phyloP scores from a whole-genome alignment of 2,888 invertebrate genomes.

The Macrophya alboannulata region DNA sequence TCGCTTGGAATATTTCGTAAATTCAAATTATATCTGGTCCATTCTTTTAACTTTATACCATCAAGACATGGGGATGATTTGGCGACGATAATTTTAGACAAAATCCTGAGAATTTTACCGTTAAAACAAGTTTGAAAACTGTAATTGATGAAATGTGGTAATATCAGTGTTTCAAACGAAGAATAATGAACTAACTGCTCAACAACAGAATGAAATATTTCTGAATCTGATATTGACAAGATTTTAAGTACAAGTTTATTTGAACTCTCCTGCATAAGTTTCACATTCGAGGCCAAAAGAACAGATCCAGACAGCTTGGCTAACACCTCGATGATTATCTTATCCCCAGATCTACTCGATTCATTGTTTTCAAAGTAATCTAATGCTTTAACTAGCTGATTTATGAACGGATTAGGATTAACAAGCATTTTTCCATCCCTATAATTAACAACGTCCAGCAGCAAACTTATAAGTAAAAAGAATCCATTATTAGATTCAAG shows the following conservation, averaged over 20 bases:
- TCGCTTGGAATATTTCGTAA: slow-evolving; percentile 73
- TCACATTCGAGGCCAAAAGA: slow-evolving; percentile 82
- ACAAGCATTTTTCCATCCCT: slow-evolving; percentile 85
- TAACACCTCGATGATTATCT: slow-evolving; percentile 64
- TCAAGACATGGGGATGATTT: slow-evolving; percentile 86
- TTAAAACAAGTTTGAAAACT: slow-evolving; percentile 83
- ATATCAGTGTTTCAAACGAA: slow-evolving; percentile 88
- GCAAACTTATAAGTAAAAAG: slow-evolving; percentile 81
- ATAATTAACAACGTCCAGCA: slow-evolving; percentile 84
- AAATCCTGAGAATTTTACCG: slow-evolving; percentile 82
- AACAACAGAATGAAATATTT: slow-evolving; percentile 85
- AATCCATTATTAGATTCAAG: slow-evolving; percentile 62
- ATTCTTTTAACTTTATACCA: slow-evolving; percentile 83
- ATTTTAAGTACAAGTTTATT: slow-evolving; percentile 86
- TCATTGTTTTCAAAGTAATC: slow-evolving; percentile 65
- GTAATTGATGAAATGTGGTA: slow-evolving; percentile 86
- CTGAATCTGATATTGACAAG: slow-evolving; percentile 82
- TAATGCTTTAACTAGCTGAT: slow-evolving; percentile 78
- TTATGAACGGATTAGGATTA: slow-evolving; percentile 84
- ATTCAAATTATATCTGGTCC: slow-evolving; percentile 86
- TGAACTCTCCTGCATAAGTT: slow-evolving; percentile 88
- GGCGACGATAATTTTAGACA: slow-evolving; percentile 85
- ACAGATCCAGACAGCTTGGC: slow-evolving; percentile 69
- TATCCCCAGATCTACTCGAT: slow-evolving; percentile 26
- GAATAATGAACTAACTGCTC: slow-evolving; percentile 85